A percentile compares a stretch with the other conserved stretches of the same genome.
These are phyloP conservation scores for Ceyx melanurus DNA, from an alignment of 2,113 vertebrate species.

Conservation along the genomic window DNA sequence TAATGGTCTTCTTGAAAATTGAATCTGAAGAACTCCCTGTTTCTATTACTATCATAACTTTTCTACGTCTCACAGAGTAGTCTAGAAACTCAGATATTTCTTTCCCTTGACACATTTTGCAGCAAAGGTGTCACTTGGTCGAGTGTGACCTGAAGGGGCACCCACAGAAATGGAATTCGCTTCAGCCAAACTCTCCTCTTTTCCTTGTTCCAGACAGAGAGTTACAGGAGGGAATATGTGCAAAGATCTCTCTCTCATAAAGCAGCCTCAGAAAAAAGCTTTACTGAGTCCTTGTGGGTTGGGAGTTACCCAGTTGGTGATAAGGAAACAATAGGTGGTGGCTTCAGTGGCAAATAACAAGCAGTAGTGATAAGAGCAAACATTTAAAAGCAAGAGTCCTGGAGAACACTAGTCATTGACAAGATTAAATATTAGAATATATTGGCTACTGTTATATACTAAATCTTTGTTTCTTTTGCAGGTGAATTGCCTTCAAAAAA, in stretches of 20 bases:
- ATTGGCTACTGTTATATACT: not conserved
- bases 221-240: not conserved
- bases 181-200: not conserved
- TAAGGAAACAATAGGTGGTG: not conserved
- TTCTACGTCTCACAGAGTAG: not conserved
- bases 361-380: not conserved
- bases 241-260: not conserved
- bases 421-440: not conserved
- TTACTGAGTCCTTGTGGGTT: not conserved
- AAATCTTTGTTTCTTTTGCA: not conserved
- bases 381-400: not conserved
- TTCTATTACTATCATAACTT: constrained; percentile 4
- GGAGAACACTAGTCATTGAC: not conserved
- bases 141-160: not conserved
- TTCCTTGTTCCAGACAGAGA: not conserved
- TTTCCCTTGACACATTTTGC: not conserved
- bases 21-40: not conserved
- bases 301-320: not conserved
- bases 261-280: not conserved
- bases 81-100: not conserved
- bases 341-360: not conserved
- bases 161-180: not conserved
- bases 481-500: not conserved
- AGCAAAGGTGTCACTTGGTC: not conserved
- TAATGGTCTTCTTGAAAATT: constrained; percentile 34